Evolutionary conservation across 2,888 invertebrate genomes (phyloP).

Genomic region (Protonemura montana): DNA sequence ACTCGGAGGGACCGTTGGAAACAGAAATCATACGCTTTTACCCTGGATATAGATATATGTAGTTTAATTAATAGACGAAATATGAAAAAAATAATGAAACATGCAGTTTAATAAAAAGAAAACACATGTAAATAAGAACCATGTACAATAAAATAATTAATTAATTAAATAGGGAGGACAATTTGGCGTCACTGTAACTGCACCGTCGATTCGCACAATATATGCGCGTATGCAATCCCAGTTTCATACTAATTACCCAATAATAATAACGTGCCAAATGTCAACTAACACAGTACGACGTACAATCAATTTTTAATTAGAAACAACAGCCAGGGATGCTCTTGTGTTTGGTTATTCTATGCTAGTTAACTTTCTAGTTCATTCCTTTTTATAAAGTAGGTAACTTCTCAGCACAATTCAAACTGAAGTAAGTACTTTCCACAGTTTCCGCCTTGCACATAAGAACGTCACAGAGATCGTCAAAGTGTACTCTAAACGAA

Average conservation of each 20-base stretch:
- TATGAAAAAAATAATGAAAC: too few relatives aligned
- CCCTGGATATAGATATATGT: too few relatives aligned
- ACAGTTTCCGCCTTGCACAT: neutral
- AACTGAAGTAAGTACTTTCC: constrained; percentile 12
- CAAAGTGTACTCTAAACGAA: neutral
- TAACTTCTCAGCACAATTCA: neutral
- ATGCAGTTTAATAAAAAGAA: too few relatives aligned
- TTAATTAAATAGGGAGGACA: too few relatives aligned
- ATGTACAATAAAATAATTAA: too few relatives aligned
- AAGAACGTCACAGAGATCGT: neutral
- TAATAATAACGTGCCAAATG: neutral
- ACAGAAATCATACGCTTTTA: too few relatives aligned
- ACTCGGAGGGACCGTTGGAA: too few relatives aligned
- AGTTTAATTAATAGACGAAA: too few relatives aligned
- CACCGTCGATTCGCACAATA: too few relatives aligned
- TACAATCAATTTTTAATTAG: neutral
- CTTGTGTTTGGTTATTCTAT: too few relatives aligned
- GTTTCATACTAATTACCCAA: neutral
- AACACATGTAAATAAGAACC: too few relatives aligned
- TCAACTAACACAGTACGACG: neutral
- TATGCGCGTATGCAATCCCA: neutral
- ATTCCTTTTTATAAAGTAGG: neutral
- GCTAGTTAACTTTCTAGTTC: neutral
- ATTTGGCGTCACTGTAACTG: too few relatives aligned
- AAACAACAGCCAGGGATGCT: neutral